Conservation (phyloP, 2,797 vertebrate genomes). For the Pipistrellus kuhlii region DNA sequence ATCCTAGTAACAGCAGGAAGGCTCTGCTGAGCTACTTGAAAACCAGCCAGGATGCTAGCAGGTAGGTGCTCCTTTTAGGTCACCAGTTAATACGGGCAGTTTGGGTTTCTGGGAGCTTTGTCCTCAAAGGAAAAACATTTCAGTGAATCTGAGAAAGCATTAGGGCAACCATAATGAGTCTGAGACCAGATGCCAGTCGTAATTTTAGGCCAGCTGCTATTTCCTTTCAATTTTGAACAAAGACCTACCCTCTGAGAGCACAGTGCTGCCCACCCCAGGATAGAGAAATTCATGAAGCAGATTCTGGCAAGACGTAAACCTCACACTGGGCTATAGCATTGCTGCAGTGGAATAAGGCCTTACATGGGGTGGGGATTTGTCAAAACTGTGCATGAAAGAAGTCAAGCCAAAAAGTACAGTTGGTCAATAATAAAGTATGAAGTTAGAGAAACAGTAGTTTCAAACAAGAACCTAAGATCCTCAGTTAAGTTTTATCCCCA, state of each 20-base stretch:
- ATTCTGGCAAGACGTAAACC: slow-evolving; percentile 38
- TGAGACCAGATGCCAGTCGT: slow-evolving; percentile 71
- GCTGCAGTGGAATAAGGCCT: slow-evolving; percentile 33
- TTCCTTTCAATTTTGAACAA: slow-evolving; percentile 70
- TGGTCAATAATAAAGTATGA: slow-evolving; percentile 12
- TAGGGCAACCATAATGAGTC: slow-evolving; percentile 65
- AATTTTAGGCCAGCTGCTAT: slow-evolving; percentile 75
- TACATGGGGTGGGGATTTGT: slow-evolving; percentile 31
- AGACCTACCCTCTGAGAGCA: slow-evolving; percentile 67
- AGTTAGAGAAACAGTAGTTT: slow-evolving; percentile 43
- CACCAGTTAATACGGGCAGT: slow-evolving; percentile 70
- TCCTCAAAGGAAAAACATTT: slow-evolving; percentile 75
- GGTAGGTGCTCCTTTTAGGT: slow-evolving; percentile 65
- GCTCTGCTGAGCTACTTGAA: slow-evolving; percentile 61
- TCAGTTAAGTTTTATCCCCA: slow-evolving; percentile 23
- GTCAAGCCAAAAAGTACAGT: neutral
- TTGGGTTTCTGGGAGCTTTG: slow-evolving; percentile 73
- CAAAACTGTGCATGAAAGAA: slow-evolving; percentile 43
- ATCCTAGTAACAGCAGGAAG: slow-evolving; percentile 22
- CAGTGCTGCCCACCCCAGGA: neutral
- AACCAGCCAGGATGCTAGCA: slow-evolving; percentile 65
- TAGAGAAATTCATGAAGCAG: neutral
- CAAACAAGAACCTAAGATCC: slow-evolving; percentile 47
- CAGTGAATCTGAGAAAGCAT: slow-evolving; percentile 60
- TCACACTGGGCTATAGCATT: neutral